Base-by-base conservation (phyloP, 2,888 invertebrate genomes). In the Drosophila pseudotakahashii region DNA sequence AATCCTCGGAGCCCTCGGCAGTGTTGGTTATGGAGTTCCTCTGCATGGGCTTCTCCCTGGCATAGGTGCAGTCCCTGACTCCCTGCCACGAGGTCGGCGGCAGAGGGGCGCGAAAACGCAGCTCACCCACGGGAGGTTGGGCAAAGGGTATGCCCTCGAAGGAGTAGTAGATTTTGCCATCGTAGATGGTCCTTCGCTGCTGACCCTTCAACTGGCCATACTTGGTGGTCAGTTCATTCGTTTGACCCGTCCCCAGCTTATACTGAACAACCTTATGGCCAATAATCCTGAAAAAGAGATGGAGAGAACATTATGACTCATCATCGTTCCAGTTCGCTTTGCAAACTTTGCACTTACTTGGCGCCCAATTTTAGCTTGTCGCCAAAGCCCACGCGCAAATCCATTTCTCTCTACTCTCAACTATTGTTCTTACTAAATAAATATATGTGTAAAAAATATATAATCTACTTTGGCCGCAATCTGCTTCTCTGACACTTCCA, bases 1-100 rank as follows among this genome's bases (percentile, higher is more conserved):
- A 94, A 73, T 94, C 93, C 86, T 94, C 94, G 3, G 90, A 88
- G 1, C 94, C 94, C 10, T 82, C 75, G 3, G 66, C 68, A 0
- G 60, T 47, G 23, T 91, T 85, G 13, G 89, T 69, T 2, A 91
- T 68, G 0, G 78, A 16, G 70, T 91, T 87, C 48, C 69, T 81
- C 52, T 93, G 92, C 61, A 91, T 52, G n/a, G 91, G 91, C 41
- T 86, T 76, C 1, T 82, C 73, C 26, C 89, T 79, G 47, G 90
- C 77, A 16, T 81, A 74, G 2, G 91, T 90, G 14, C 92, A 92
- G 70, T 93, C 91, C 47, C 89, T 75, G 0, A 93, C 73, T 1
- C 90, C 93, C 2, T 72, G 63, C 93, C 93, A 94, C 11, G 89
- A 72, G 2, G 79, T 75, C 0, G 89, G 88, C 1, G 92, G 91